Conservation (phyloP, 2,113 vertebrate species). For the Chaetodon trifascialis region DNA sequence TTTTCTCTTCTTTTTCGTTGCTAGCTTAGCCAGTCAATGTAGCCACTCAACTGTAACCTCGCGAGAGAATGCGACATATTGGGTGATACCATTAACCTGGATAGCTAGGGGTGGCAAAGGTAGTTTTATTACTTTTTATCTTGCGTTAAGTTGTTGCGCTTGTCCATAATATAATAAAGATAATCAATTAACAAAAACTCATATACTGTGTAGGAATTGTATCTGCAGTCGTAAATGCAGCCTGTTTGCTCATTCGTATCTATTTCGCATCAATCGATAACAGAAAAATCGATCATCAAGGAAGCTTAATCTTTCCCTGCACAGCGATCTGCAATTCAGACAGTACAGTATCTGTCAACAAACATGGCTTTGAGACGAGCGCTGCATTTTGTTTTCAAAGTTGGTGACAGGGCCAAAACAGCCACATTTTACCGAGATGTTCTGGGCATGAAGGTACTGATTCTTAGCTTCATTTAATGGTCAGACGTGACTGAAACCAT, state of each 20-base stretch:
- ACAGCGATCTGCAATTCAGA: rapidly evolving
- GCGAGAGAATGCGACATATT: background rate
- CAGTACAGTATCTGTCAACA: background rate
- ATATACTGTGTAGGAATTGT: background rate
- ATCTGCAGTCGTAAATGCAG: background rate
- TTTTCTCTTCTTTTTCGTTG: too few species aligned
- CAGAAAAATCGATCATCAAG: conserved; percentile 69
- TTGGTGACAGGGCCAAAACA: conserved; percentile 88
- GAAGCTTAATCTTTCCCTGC: conserved; percentile 28
- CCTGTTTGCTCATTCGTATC: background rate
- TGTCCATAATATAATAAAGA: rapidly evolving
- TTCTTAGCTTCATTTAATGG: background rate
- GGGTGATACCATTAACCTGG: conserved; percentile 40
- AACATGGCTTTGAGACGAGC: conserved; percentile 83
- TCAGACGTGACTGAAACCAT: background rate
- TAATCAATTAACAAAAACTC: rapidly evolving
- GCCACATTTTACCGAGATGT: conserved; percentile 91
- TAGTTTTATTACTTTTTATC: background rate
- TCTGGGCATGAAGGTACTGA: conserved; percentile 91
- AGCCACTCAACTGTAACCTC: background rate
- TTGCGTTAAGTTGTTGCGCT: rapidly evolving
- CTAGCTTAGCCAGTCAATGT: background rate
- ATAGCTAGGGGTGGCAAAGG: background rate
- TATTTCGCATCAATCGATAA: conserved; percentile 39
- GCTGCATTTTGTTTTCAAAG: conserved; percentile 96